phyloP scores from a whole-genome alignment of 2,113 vertebrate species.

The Trinectes maculatus region DNA sequence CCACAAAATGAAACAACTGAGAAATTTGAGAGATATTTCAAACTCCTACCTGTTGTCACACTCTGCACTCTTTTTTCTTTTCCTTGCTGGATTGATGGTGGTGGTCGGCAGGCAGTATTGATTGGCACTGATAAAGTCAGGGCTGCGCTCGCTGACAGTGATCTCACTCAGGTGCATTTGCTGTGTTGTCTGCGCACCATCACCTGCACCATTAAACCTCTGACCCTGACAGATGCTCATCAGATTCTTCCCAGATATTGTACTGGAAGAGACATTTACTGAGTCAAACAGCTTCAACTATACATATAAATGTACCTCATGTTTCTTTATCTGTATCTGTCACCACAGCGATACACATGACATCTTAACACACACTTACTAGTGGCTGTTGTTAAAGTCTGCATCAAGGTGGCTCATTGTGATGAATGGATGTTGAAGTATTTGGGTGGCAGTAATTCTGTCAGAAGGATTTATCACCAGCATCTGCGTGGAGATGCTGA shows the following conservation, averaged over 20 bases:
- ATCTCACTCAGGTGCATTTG: background rate
- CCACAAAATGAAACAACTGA: too few relatives aligned
- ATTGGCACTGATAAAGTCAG: background rate
- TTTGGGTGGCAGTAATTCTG: conserved; percentile 5
- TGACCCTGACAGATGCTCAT: background rate
- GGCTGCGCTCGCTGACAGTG: background rate
- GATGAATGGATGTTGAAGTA: conserved; percentile 8
- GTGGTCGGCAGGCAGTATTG: background rate
- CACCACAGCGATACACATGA: background rate
- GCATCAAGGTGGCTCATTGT: conserved; percentile 3
- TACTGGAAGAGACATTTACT: background rate
- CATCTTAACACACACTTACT: background rate
- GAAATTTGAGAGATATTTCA: too few relatives aligned
- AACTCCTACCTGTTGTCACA: background rate
- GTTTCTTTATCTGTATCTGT: background rate
- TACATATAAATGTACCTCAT: background rate
- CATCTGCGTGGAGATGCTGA: background rate
- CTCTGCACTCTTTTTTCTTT: background rate
- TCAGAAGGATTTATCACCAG: conserved; percentile 1
- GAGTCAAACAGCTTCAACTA: too few relatives aligned
- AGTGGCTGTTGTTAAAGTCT: background rate
- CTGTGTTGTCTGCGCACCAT: background rate
- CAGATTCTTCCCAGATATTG: background rate
- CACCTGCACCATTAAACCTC: background rate
- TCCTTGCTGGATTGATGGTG: background rate